Evolutionary conservation across 1,140 invertebrate genomes (phyloP).

Genomic region (Drosophila kanapiae): DNA sequence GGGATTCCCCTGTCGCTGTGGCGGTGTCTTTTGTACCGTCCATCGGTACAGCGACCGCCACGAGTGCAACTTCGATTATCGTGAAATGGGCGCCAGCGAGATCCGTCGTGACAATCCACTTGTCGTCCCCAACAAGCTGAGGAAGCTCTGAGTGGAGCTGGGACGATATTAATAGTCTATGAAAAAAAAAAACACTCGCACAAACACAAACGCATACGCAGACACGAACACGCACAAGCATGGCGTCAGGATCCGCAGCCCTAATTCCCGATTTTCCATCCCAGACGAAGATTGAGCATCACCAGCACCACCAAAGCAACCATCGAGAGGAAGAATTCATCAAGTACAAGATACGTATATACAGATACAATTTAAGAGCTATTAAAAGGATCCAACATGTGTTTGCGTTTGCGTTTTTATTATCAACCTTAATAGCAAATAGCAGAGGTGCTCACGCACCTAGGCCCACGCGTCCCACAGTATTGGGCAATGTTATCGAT

Average conservation of each 20-base stretch:
- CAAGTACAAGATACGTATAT: too few relatives aligned
- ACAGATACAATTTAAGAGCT: constrained; percentile 4
- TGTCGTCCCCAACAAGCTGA: constrained; percentile 53
- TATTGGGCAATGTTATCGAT: too few relatives aligned
- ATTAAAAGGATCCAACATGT: constrained; percentile 4
- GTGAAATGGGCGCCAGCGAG: constrained; percentile 59
- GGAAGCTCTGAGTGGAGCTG: constrained; percentile 36
- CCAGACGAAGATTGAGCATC: too few relatives aligned
- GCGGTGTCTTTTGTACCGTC: constrained; percentile 53
- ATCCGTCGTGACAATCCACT: constrained; percentile 69
- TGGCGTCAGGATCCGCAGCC: too few relatives aligned
- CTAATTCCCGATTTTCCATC: too few relatives aligned
- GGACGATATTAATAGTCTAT: not conserved
- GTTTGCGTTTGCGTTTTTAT: constrained; percentile 3
- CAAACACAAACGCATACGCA: not conserved
- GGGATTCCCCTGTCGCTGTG: constrained; percentile 64
- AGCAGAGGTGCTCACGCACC: too few relatives aligned
- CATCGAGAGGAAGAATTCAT: too few relatives aligned
- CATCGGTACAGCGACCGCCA: constrained; percentile 76
- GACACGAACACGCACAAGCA: not conserved
- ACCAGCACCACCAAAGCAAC: too few relatives aligned
- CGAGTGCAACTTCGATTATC: constrained; percentile 71
- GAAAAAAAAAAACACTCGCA: too few relatives aligned
- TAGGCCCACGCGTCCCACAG: too few relatives aligned
- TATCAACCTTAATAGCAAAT: not conserved